Evolutionary conservation across 2,888 invertebrate species (phyloP).

Genomic region (Muscina levida): DNA sequence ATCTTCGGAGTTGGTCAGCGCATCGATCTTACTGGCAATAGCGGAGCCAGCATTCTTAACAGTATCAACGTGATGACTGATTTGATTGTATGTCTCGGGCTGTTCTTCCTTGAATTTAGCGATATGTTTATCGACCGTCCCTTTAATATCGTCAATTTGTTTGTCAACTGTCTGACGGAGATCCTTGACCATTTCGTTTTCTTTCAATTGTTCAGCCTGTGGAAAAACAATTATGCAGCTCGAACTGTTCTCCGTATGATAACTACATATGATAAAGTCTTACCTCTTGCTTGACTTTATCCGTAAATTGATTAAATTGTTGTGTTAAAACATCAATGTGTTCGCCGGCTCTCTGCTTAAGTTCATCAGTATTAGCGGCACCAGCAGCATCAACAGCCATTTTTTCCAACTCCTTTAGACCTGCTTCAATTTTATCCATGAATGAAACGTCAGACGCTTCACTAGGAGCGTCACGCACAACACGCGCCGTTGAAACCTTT

Average conservation of each 20-base stretch:
- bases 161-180: background rate
- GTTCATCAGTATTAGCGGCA: constrained; percentile 4
- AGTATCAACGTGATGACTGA: constrained; percentile 1
- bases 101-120: constrained; percentile 26
- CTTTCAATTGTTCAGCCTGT: constrained; percentile 12
- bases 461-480: constrained; percentile 7
- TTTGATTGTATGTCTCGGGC: constrained; percentile 4
- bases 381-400: background rate
- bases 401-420: constrained; percentile 14
- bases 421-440: background rate
- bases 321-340: background rate
- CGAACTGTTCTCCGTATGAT: too few relatives aligned
- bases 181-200: constrained; percentile 20
- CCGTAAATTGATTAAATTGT: background rate
- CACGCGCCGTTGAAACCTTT: constrained; percentile 8
- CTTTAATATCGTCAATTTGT: background rate
- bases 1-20: background rate
- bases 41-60: background rate
- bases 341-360: background rate
- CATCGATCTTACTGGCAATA: constrained; percentile 21
- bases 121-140: background rate
- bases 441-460: background rate
- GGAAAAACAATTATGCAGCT: too few relatives aligned
- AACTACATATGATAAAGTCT: too few relatives aligned
- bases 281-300: background rate